Evolutionary conservation across 2,113 vertebrate genomes (phyloP).

Genomic region (Xiphophorus maculatus): DNA sequence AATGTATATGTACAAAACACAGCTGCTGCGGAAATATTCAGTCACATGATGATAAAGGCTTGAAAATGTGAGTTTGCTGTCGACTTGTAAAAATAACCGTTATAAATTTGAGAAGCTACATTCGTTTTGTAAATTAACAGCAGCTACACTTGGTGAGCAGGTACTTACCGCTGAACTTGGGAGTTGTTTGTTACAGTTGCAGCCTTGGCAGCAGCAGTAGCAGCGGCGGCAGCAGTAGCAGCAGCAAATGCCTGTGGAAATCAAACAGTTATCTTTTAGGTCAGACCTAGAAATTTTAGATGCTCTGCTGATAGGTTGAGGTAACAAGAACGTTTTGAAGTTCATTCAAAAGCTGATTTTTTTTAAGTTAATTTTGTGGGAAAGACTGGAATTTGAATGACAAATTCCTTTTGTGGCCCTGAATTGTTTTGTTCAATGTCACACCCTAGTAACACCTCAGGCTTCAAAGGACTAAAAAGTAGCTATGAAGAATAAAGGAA

Average conservation of each 20-base stretch:
- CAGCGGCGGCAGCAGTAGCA: constrained; percentile 25
- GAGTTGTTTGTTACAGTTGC: constrained; percentile 38
- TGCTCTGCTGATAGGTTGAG: too few relatives aligned
- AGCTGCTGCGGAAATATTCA: constrained; percentile 25
- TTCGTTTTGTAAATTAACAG: background rate
- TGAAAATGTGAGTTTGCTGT: constrained; percentile 23
- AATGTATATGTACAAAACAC: constrained; percentile 40
- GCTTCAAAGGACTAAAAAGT: too few relatives aligned
- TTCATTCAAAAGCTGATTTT: too few relatives aligned
- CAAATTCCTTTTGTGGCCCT: too few relatives aligned
- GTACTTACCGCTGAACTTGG: constrained; percentile 72
- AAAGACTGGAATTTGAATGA: too few relatives aligned
- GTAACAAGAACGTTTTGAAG: too few relatives aligned
- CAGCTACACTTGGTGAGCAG: background rate
- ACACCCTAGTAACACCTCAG: too few relatives aligned
- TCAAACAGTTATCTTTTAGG: constrained; percentile 20
- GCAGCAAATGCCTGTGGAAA: constrained; percentile 54
- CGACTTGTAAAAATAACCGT: background rate
- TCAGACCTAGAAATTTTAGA: background rate
- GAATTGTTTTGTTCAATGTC: too few relatives aligned
- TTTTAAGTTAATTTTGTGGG: too few relatives aligned
- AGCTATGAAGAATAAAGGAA: too few relatives aligned
- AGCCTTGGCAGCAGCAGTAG: constrained; percentile 58
- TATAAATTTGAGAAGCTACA: constrained; percentile 3
- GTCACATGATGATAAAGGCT: constrained; percentile 10